Conservation (phyloP, 2,797 vertebrate genomes). For the Halcyon chelicuti region DNA sequence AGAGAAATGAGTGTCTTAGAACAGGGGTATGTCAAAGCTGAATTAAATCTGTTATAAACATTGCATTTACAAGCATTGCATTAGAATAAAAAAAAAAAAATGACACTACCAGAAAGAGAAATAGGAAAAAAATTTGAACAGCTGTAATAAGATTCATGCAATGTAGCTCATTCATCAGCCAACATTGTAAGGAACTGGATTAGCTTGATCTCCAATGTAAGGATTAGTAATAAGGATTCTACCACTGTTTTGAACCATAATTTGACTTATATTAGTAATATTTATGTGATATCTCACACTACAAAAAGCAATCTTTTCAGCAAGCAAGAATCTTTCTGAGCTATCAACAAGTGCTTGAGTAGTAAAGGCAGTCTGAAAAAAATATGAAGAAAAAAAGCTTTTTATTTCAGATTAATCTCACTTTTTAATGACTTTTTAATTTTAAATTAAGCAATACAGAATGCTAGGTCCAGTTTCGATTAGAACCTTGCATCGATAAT, state of each 20-base stretch:
- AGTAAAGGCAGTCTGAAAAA: neutral
- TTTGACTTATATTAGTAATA: slow-evolving; percentile 38
- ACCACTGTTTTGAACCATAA: neutral
- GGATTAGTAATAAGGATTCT: slow-evolving; percentile 55
- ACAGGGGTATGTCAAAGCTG: neutral
- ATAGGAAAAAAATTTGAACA: neutral
- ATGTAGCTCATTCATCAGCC: slow-evolving; percentile 7
- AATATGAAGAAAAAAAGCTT: neutral
- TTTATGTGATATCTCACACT: neutral
- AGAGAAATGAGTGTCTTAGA: neutral
- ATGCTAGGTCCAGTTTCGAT: slow-evolving; percentile 71
- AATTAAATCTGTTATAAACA: slow-evolving; percentile 26
- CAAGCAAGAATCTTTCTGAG: slow-evolving; percentile 17
- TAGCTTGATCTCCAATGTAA: slow-evolving; percentile 14
- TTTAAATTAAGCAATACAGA: slow-evolving; percentile 65
- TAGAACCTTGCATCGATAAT: slow-evolving; percentile 88
- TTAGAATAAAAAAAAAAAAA: slow-evolving; percentile 41
- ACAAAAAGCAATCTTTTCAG: slow-evolving; percentile 33
- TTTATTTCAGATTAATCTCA: slow-evolving; percentile 66
- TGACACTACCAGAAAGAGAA: neutral
- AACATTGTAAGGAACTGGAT: slow-evolving; percentile 33
- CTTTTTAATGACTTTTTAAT: slow-evolving; percentile 68
- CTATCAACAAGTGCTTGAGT: slow-evolving; percentile 42
- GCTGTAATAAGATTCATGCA: slow-evolving; percentile 25
- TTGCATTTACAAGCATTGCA: neutral